Evolutionary conservation across 2,888 invertebrate genomes (phyloP), one percentile per base, ranked within the genome.

Genomic region (Mimumesa dahlbomi): DNA sequence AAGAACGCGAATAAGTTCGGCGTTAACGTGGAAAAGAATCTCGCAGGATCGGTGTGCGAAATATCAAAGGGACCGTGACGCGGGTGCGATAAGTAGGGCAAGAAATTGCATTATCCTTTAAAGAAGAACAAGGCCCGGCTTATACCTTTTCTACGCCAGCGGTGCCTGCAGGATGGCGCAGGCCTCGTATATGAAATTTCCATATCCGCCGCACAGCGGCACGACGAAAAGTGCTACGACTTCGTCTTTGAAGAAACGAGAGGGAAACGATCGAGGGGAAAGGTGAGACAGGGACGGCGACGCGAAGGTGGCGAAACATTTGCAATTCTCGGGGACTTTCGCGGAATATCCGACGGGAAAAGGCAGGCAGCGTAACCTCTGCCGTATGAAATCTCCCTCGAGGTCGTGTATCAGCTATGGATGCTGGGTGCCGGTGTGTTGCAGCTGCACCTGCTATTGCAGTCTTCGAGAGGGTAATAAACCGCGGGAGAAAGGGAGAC

Each of bases 181-280:
- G 71, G 74, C 59, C 81, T 80, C 77, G 79, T 77, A 78, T 85
- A 82, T 84, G 81, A 84, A 86, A 85, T 85, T 86, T 84, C 82
- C 82, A 85, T 85, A 85, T 82, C 79, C 66, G 63, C 71, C 62
- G 65, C 53, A 61, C 71, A 59, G 65, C 53, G n/a, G 1, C n/a
- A 34, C 2, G 65, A 75, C 71, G 81, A 84, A 82, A 82, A 82
- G 83, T 82, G 73, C 70, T 75, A 59, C 59, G 67, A 67, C 64
- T 64, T 66, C 71, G 67, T 74, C 75, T 54, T 73, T 42, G 36
- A 53, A 48, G 40, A 54, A 46, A 29, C 22, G 18, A 29, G 58
- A 65, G 52, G 9, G 19, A 22, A 36, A 63, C 53, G 69, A 42
- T 49, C 42, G 49, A 59, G 9, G 64, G 49, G 18, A 49, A 13